Base-by-base conservation (phyloP, 2,888 invertebrate genomes). In the Allophyes oxyacanthae region DNA sequence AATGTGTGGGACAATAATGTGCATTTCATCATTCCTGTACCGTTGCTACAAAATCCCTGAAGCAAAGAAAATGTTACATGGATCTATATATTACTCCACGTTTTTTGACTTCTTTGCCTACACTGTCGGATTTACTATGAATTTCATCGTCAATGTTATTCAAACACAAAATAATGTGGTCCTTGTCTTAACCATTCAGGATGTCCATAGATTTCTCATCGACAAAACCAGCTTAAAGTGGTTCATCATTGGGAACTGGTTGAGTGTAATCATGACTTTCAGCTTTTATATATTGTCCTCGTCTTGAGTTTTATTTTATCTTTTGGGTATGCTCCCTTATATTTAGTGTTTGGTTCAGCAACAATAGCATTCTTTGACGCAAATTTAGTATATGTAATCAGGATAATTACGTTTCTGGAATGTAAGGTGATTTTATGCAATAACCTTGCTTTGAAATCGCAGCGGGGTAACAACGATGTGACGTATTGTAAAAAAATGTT, bases 161-260 rank as follows among this genome's bases (percentile, higher is more conserved):
- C 33, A 30, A 10, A 45, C 25, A 0, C 14, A 57, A 20, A 5
- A 1, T 6, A 34, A 57, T 30, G 34, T 57, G 0, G 11, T 7
- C 0, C 57, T 57, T 30, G 40, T 57, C 8, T 14, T 41, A 0
- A 45, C 45, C 9, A 37, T 57, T 6, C 11, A 28, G 8, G 13
- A 8, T 8, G 14, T 57, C 5, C 40, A 57, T 7, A 30, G 34
- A 14, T 45, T 57, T 9, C 28, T 57, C 5, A 57, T 57, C 30
- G 25, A 45, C 34, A 45, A 15, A 2, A 30, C 8, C 0, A 11
- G 0, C 1, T 57, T 45, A 0, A 34, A 45, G 13, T 14, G 25
- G 6, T 57, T 41, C 6, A 45, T 41, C 10, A 0, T 57, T 41
- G 40, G 40, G 14, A 57, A 57, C 33, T 57, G 56, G 56, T 20